These are phyloP conservation scores for Atethmia centrago DNA, from an alignment of 2,888 invertebrate species.

Conservation along the genomic window DNA sequence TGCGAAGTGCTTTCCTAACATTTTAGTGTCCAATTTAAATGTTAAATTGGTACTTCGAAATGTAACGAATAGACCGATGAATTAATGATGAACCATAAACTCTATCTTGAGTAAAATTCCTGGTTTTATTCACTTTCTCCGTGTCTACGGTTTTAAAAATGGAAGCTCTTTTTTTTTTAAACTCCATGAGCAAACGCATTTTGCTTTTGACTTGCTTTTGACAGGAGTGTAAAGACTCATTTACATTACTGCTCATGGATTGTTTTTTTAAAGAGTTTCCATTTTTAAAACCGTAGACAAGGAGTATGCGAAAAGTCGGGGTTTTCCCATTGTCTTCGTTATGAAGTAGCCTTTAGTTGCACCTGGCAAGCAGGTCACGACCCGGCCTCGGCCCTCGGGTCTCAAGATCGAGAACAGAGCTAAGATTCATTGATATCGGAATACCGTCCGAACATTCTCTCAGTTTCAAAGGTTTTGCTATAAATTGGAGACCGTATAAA, in stretches of 20 bases:
- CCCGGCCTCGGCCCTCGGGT: constrained; percentile 70
- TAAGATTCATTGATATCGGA: constrained; percentile 76
- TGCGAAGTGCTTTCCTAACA: constrained; percentile 51
- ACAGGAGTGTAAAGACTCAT: no score
- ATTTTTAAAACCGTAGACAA: constrained; percentile 14
- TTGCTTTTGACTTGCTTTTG: no score
- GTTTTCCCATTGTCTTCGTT: constrained; percentile 38
- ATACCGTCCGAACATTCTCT: constrained; percentile 68
- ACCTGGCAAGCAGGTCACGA: constrained; percentile 79
- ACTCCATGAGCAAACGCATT: no score
- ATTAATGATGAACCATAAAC: constrained; percentile 45
- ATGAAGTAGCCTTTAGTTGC: constrained; percentile 66
- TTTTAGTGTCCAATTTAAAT: constrained; percentile 57
- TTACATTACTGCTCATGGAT: no score
- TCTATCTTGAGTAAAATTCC: constrained; percentile 37
- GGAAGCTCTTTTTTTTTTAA: no score
- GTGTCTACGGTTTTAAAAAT: no score
- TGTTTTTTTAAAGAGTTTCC: constrained; percentile 20
- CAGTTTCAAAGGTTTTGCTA: constrained; percentile 66
- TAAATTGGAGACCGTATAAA: constrained; percentile 65
- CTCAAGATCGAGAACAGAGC: constrained; percentile 71
- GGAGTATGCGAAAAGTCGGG: constrained; percentile 15
- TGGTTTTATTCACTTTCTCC: constrained; percentile 26
- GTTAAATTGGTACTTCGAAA: constrained; percentile 49
- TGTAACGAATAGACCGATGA: constrained; percentile 44